Base-by-base conservation (phyloP, 2,113 vertebrate species). In the Burhinus bistriatus region DNA sequence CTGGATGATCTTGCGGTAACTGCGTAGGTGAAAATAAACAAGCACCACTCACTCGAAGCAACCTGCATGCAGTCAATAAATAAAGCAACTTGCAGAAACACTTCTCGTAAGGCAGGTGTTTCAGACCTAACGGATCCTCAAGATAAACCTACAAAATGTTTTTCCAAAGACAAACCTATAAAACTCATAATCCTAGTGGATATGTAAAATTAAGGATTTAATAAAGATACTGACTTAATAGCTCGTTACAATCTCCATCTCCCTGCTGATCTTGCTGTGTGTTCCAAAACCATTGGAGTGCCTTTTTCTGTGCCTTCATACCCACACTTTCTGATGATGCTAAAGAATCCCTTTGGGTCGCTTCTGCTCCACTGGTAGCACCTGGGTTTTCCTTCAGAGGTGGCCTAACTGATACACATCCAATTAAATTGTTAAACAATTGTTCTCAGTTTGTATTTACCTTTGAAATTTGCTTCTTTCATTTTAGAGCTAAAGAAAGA, bases 121-220 rank as follows among this genome's bases (percentile, higher is more conserved):
- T 70, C 38, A 84, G 38, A 55, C 45, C 38, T 58, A 58, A 29
- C 0, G 0, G 73, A 68, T 73, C 45, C 51, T 95, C 62, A 65
- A 40, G 49, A 30, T 52, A 72, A 93, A 69, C 21, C 18, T 71
- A 29, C 8, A 38, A 55, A 69, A 47, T 40, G 20, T 32, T 79
- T 92, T 93, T 73, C 49, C 22, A 30, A 77, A 86, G n/a, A 32
- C 66, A 84, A 66, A 58, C 26, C 38, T 71, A 55, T 38, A 58
- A 87, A 82, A 54, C 34, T 49, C 18, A 12, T 49, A 72, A 82
- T 92, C 73, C 54, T 51, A 34, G 70, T 40, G 68, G 49, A 34
- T 82, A 65, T 26, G 16, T 58, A 90, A 92, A 85, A 23, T 19
- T 23, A 61, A 65, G 54, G 86, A 57, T 83, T 93, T 93, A 69